These are phyloP conservation scores for Campaea margaritaria DNA, from an alignment of 2,888 invertebrate species.

Conservation along the genomic window DNA sequence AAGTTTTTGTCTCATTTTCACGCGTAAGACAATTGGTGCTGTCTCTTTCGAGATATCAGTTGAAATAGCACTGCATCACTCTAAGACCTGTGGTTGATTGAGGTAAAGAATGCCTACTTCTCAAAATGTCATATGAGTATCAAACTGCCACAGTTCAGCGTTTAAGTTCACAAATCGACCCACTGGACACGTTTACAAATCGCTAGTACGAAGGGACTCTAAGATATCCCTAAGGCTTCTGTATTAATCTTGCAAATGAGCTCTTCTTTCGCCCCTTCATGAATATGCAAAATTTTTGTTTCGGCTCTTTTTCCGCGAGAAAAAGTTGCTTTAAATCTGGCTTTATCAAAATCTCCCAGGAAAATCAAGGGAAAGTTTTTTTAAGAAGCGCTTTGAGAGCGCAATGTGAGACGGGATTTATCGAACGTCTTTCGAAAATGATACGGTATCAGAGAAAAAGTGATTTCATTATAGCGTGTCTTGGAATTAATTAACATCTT, in stretches of 20 bases:
- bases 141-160: too few relatives aligned
- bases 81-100: too few relatives aligned
- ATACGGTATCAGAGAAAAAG: constrained; percentile 21
- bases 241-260: constrained; percentile 66
- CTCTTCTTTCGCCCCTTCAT: constrained; percentile 48
- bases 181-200: too few relatives aligned
- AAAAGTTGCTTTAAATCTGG: constrained; percentile 41
- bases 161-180: too few relatives aligned
- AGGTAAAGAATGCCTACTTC: too few relatives aligned
- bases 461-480: constrained; percentile 16
- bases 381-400: constrained; percentile 13
- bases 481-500: constrained; percentile 7
- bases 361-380: constrained; percentile 33
- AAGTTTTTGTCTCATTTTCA: too few relatives aligned
- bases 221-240: constrained; percentile 42
- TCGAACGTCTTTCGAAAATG: constrained; percentile 17
- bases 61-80: too few relatives aligned
- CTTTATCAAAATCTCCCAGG: constrained; percentile 40
- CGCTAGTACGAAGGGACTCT: too few relatives aligned
- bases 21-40: too few relatives aligned
- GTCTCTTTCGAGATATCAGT: too few relatives aligned
- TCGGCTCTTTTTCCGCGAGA: constrained; percentile 27
- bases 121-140: too few relatives aligned
- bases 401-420: constrained; percentile 22
- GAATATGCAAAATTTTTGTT: constrained; percentile 60